Percentiles rank a stretch among this genome's conserved stretches.
These are phyloP conservation scores for Meriones psammophilus DNA, from an alignment of 2,797 vertebrate genomes.

Conservation along the genomic window DNA sequence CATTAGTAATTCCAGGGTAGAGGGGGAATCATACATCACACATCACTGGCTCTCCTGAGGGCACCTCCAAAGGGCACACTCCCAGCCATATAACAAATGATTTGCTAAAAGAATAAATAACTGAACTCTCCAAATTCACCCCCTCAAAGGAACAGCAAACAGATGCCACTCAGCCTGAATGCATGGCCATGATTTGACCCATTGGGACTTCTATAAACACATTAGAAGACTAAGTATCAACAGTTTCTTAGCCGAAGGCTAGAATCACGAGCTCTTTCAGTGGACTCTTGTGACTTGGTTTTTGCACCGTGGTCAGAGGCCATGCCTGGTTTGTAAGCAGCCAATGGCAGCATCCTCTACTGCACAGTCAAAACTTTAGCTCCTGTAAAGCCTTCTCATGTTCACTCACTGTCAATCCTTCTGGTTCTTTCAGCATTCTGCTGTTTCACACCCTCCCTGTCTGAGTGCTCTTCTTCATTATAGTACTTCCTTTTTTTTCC, in stretches of 20 bases:
- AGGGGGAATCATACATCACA: background rate
- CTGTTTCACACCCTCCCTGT: fast-evolving
- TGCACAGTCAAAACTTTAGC: background rate
- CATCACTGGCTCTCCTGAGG: background rate
- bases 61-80: background rate
- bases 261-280: background rate
- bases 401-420: background rate
- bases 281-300: background rate
- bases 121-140: background rate
- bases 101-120: background rate
- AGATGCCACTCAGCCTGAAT: background rate
- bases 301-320: background rate
- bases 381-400: background rate
- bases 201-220: background rate
- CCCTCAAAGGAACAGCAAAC: background rate
- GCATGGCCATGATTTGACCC: background rate
- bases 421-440: background rate
- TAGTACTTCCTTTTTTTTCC: background rate
- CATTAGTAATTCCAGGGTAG: background rate
- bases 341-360: background rate
- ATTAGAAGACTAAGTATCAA: background rate
- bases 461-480: background rate
- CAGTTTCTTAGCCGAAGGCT: background rate
- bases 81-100: no score
- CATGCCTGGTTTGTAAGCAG: background rate